Conservation (phyloP, 1,140 invertebrate species). For the Leguminivora glycinivorella region DNA sequence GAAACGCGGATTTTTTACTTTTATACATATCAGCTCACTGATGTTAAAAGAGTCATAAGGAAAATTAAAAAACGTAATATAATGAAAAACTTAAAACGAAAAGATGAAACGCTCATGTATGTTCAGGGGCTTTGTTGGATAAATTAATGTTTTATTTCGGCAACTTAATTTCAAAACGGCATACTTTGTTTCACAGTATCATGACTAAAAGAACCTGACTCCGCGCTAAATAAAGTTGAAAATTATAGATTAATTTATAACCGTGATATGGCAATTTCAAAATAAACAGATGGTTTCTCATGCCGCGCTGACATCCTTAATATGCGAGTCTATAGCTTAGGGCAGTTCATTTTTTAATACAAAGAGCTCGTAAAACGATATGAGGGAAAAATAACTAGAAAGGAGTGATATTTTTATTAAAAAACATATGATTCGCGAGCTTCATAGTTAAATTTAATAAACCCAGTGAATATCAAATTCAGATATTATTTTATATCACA, state of each 20-base stretch:
- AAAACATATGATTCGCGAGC: background rate
- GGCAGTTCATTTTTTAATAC: conserved; percentile 46
- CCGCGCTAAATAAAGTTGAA: background rate
- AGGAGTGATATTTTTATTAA: background rate
- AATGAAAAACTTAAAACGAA: conserved; percentile 23
- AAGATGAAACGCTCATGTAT: conserved; percentile 15
- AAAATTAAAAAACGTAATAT: background rate
- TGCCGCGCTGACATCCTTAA: conserved; percentile 47
- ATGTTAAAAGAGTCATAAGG: background rate
- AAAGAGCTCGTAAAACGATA: conserved; percentile 19
- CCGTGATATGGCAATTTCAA: background rate
- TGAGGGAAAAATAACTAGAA: conserved; percentile 1
- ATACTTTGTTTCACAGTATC: background rate
- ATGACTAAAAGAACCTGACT: background rate
- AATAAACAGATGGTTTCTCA: conserved; percentile 42
- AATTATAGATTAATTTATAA: background rate
- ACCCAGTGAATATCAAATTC: too few species aligned
- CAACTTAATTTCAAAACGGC: background rate
- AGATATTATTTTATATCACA: too few species aligned
- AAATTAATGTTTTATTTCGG: conserved; percentile 21
- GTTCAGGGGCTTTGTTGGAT: background rate
- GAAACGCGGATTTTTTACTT: too few species aligned
- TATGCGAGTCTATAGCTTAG: conserved; percentile 45
- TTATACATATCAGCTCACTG: too few species aligned
- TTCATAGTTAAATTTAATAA: background rate